These are phyloP conservation scores for Eospalax fontanierii DNA, from an alignment of 2,797 vertebrate genomes.

Conservation along the genomic window DNA sequence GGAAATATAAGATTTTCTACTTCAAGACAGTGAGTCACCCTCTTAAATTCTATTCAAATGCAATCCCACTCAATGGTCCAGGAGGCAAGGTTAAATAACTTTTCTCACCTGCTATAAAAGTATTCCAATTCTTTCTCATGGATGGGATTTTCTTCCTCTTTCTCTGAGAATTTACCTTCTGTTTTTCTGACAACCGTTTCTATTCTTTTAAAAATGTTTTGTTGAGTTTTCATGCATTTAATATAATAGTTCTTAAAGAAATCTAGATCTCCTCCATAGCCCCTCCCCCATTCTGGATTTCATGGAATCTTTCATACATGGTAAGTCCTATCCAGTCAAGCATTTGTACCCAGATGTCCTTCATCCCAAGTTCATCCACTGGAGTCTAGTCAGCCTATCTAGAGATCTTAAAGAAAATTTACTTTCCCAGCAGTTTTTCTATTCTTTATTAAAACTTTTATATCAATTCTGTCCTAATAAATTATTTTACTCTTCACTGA, in stretches of 20 bases:
- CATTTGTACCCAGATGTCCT: too few species aligned
- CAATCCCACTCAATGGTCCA: neutral
- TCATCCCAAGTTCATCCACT: too few species aligned
- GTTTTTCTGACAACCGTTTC: neutral
- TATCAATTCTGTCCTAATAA: neutral
- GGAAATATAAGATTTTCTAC: neutral
- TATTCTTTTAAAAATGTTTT: neutral
- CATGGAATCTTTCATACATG: too few species aligned
- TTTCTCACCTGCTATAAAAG: neutral
- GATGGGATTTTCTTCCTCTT: neutral
- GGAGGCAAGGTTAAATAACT: neutral
- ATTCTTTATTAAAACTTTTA: neutral
- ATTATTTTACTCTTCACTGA: neutral
- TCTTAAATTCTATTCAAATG: neutral
- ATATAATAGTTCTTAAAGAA: too few species aligned
- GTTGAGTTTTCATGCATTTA: neutral
- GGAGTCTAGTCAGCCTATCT: too few species aligned
- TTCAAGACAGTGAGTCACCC: neutral
- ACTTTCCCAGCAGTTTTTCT: neutral
- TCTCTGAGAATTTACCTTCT: neutral
- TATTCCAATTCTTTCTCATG: neutral
- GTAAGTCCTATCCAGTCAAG: too few species aligned
- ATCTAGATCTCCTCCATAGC: too few species aligned
- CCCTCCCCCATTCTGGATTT: too few species aligned
- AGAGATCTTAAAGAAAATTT: too few species aligned